Evolutionary conservation across 2,113 vertebrate species (phyloP).

Genomic region (Xerus inauris): DNA sequence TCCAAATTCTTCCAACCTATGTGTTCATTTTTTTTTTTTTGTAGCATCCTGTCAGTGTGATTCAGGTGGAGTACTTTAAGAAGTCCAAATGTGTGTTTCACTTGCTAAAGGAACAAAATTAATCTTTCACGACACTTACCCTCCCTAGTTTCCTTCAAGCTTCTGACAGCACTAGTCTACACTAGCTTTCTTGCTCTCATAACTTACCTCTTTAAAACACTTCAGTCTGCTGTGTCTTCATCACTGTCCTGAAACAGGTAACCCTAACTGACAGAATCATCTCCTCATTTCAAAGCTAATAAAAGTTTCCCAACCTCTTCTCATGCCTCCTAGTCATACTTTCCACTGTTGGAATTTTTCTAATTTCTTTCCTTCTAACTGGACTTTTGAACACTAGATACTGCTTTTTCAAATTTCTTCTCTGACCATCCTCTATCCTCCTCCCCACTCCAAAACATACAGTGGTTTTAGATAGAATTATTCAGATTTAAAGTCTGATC

Average conservation of each 20-base stretch:
- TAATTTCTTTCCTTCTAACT: not conserved
- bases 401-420: not conserved
- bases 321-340: not conserved
- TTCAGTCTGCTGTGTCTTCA: not conserved
- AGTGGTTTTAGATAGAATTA: not conserved
- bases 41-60: not conserved
- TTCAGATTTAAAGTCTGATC: not conserved
- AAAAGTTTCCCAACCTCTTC: not conserved
- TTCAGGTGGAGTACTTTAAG: not conserved
- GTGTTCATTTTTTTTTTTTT: not conserved
- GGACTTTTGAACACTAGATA: not conserved
- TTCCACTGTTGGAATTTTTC: not conserved
- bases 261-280: not conserved
- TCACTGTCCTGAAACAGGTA: not conserved
- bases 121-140: not conserved
- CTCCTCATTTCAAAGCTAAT: not conserved
- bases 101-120: not conserved
- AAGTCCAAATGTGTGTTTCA: not conserved
- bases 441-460: not conserved
- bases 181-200: not conserved
- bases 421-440: not conserved
- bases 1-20: not conserved
- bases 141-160: not conserved
- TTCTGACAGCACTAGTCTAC: not conserved
- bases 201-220: not conserved